Conservation (phyloP, 1,140 invertebrate species). For the Eumaeus atala region DNA sequence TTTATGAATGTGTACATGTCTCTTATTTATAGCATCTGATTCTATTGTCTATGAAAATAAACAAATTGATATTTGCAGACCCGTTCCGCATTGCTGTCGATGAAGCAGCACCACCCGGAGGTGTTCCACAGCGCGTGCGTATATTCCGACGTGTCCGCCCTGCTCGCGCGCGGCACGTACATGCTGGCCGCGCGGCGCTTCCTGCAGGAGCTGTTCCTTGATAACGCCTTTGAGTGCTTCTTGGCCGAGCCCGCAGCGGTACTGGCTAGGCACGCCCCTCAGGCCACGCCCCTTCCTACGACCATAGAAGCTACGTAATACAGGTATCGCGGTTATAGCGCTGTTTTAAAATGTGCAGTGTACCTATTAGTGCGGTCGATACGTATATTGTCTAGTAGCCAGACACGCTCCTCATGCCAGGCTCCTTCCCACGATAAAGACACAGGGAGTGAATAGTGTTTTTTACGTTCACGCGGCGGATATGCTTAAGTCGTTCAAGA, state of each 20-base stretch:
- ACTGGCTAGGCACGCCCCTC: constrained; percentile 32
- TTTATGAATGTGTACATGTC: too few species aligned
- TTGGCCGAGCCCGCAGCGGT: constrained; percentile 55
- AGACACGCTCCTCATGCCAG: too few species aligned
- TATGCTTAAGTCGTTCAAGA: too few species aligned
- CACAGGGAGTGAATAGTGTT: too few species aligned
- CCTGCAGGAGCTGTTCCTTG: constrained; percentile 95
- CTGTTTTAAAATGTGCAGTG: too few species aligned
- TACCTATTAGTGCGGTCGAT: too few species aligned
- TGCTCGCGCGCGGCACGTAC: constrained; percentile 86
- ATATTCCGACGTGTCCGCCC: constrained; percentile 92
- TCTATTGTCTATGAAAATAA: too few species aligned
- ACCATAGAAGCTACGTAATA: constrained; percentile 19
- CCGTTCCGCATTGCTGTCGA: constrained; percentile 79
- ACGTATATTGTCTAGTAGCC: too few species aligned
- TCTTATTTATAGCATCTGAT: too few species aligned
- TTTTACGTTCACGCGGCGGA: too few species aligned
- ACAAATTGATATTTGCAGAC: constrained; percentile 62
- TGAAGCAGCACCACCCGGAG: constrained; percentile 91
- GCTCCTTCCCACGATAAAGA: too few species aligned
- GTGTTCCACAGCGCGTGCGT: constrained; percentile 92
- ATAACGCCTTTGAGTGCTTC: constrained; percentile 83
- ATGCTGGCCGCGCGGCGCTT: constrained; percentile 89
- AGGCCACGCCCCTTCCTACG: constrained; percentile 13
- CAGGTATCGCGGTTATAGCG: neutral